A percentile compares a stretch with the other conserved stretches of the same genome.
phyloP scores from a whole-genome alignment of 2,797 vertebrate genomes.

The Eurystomus glaucurus region DNA sequence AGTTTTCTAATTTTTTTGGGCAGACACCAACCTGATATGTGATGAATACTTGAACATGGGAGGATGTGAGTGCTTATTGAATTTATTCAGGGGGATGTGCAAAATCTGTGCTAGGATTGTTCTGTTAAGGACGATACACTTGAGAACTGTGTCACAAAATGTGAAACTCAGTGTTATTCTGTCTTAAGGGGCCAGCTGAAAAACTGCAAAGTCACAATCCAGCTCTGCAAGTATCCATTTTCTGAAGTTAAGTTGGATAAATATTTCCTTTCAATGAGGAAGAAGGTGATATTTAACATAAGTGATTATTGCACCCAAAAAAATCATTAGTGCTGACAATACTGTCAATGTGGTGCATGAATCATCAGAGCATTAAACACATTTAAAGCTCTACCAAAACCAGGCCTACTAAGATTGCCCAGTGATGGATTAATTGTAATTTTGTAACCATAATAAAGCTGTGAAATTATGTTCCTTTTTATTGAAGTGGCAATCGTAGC shows the following conservation, averaged over 20 bases:
- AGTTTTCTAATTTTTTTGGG: not conserved
- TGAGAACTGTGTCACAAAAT: not conserved
- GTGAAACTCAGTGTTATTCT: not conserved
- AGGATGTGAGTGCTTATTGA: not conserved
- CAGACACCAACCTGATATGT: not conserved
- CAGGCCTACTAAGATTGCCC: not conserved
- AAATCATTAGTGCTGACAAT: not conserved
- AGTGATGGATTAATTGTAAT: not conserved
- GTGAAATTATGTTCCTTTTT: not conserved
- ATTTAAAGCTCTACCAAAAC: not conserved
- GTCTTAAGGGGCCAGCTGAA: not conserved
- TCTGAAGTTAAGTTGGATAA: not conserved
- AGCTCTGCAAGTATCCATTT: not conserved
- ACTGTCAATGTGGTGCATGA: not conserved
- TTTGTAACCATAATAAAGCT: conserved; percentile 26
- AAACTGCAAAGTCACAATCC: not conserved
- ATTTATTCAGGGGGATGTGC: not conserved
- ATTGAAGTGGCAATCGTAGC: not conserved
- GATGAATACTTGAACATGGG: not conserved
- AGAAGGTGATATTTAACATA: not conserved
- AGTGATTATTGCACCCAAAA: not conserved
- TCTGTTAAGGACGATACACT: not conserved
- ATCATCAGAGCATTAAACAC: conserved; percentile 22
- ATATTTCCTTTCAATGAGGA: not conserved
- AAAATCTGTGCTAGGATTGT: not conserved